phyloP scores from a whole-genome alignment of 1,140 invertebrate species.

The Lepidostoma basale region DNA sequence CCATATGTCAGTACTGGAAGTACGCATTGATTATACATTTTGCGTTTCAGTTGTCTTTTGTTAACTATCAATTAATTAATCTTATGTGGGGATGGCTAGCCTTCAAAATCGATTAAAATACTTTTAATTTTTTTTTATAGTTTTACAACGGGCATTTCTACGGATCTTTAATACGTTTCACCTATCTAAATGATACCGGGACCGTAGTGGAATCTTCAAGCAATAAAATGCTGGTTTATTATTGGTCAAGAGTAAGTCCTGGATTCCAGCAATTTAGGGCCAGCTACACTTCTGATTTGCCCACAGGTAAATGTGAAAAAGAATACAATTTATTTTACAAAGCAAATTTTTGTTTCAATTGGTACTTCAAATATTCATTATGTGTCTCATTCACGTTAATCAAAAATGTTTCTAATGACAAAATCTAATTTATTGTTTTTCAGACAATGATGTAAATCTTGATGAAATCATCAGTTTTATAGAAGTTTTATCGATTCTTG shows the following conservation, averaged over 20 bases:
- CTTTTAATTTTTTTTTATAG: conserved; percentile 26
- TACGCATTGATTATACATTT: too few relatives aligned
- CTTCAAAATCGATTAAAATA: too few relatives aligned
- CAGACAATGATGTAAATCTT: too few relatives aligned
- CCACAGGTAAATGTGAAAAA: conserved; percentile 26
- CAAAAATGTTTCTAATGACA: background rate
- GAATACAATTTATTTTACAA: background rate
- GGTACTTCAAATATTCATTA: background rate
- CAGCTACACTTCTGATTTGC: conserved; percentile 33
- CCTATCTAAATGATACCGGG: conserved; percentile 38
- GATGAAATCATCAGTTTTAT: too few relatives aligned
- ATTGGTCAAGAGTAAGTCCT: background rate
- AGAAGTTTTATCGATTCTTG: too few relatives aligned
- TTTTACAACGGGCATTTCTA: conserved; percentile 58
- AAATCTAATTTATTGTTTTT: background rate
- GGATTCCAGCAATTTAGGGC: conserved; percentile 25
- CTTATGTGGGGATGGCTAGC: too few relatives aligned
- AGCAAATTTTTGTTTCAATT: background rate
- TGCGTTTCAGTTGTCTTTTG: too few relatives aligned
- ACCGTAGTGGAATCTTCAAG: conserved; percentile 63
- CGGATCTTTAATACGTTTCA: conserved; percentile 49
- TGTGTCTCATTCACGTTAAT: background rate
- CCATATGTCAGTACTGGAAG: too few relatives aligned
- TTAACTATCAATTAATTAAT: too few relatives aligned
- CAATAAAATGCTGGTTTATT: conserved; percentile 66